Evolutionary conservation across 2,113 vertebrate genomes (phyloP).

Genomic region (Azemiops feae): DNA sequence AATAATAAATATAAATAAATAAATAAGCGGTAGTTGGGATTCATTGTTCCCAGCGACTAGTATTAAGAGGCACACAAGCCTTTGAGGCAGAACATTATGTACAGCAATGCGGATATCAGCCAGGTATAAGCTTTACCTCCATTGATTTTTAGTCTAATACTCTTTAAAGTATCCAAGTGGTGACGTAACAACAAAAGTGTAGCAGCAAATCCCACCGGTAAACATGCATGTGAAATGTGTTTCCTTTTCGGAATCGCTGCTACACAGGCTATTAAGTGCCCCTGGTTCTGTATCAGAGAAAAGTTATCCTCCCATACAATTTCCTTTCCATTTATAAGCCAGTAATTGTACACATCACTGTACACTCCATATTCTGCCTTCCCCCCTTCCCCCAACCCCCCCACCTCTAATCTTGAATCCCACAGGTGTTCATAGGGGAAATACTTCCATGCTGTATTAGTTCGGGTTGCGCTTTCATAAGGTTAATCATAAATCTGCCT

Average conservation of each 20-base stretch:
- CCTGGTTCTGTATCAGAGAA: neutral
- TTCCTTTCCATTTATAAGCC: too few relatives aligned
- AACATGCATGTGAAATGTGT: neutral
- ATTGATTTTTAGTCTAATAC: neutral
- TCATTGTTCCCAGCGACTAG: neutral
- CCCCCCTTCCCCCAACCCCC: too few relatives aligned
- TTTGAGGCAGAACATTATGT: neutral
- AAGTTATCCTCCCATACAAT: neutral
- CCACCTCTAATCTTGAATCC: too few relatives aligned
- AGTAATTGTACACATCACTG: too few relatives aligned
- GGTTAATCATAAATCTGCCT: neutral
- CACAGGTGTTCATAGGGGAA: neutral
- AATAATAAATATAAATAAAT: too few relatives aligned
- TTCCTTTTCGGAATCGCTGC: neutral
- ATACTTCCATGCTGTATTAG: neutral
- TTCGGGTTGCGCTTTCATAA: neutral
- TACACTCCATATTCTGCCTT: neutral
- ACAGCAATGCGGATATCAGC: neutral
- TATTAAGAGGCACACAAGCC: neutral
- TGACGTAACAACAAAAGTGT: neutral
- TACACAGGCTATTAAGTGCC: neutral
- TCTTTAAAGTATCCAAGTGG: neutral
- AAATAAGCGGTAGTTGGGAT: neutral
- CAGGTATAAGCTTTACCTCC: neutral
- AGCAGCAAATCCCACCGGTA: neutral